Evolutionary conservation across 1,140 invertebrate species (phyloP).

Genomic region (Caenorhabditis remanei): DNA sequence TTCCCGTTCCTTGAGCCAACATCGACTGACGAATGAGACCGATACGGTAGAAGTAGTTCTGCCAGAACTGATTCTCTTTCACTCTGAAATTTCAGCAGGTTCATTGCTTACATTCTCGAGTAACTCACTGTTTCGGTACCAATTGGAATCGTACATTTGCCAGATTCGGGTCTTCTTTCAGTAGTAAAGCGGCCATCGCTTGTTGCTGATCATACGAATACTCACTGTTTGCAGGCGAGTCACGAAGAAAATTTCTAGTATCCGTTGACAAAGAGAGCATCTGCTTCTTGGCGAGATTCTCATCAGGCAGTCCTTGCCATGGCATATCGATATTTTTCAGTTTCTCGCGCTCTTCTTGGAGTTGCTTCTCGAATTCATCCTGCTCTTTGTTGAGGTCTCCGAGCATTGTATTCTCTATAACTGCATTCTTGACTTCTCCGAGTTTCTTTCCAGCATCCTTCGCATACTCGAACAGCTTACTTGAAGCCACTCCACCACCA

Average conservation of each 20-base stretch:
- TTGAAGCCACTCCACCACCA: conserved; percentile 5
- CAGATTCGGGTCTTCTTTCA: conserved; percentile 93
- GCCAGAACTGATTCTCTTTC: conserved; percentile 97
- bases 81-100: conserved; percentile 83
- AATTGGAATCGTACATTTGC: conserved; percentile 98
- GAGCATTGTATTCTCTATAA: conserved; percentile 59
- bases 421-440: conserved; percentile 58
- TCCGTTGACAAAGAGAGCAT: conserved; percentile 79
- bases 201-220: conserved; percentile 91
- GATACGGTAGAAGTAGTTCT: conserved; percentile 99
- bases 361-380: conserved; percentile 67
- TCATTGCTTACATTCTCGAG: not conserved
- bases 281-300: conserved; percentile 68
- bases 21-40: conserved; percentile 93
- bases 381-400: conserved; percentile 65
- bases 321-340: conserved; percentile 58
- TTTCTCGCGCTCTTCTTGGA: conserved; percentile 66
- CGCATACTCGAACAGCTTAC: conserved; percentile 51
- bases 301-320: conserved; percentile 70
- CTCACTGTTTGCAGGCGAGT: conserved; percentile 88
- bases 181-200: conserved; percentile 91
- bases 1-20: conserved; percentile 2
- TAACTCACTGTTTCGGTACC: conserved; percentile 89
- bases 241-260: conserved; percentile 94
- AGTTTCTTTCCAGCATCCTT: conserved; percentile 60